Conservation (phyloP, 2,888 invertebrate genomes). For the Carterocephalus palaemon region DNA sequence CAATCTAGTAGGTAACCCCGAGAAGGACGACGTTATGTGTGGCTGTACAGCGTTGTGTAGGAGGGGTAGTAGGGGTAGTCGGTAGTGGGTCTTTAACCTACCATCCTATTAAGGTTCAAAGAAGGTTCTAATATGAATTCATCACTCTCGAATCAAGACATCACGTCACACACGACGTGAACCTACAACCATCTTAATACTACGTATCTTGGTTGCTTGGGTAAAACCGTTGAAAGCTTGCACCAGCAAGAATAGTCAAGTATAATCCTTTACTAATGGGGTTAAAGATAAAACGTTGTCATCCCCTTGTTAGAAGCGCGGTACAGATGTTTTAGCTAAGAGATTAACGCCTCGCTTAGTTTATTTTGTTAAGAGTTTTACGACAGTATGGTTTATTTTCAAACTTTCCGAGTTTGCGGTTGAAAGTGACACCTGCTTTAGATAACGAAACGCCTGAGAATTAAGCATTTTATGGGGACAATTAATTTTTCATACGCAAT, state of each 20-base stretch:
- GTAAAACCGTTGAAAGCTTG: conserved; percentile 12
- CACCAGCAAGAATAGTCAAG: conserved; percentile 7
- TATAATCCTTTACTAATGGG: conserved; percentile 34
- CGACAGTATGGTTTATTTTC: conserved; percentile 62
- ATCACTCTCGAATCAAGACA: too few relatives aligned
- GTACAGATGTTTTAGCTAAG: conserved; percentile 60
- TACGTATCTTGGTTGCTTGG: too few relatives aligned
- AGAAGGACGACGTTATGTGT: too few relatives aligned
- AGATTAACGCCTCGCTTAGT: conserved; percentile 63
- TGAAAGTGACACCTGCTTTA: conserved; percentile 68
- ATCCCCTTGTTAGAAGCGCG: conserved; percentile 45
- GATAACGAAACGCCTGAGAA: conserved; percentile 40
- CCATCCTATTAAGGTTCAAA: too few relatives aligned
- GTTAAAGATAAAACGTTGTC: conserved; percentile 45
- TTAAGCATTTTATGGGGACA: conserved; percentile 3
- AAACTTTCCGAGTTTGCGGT: conserved; percentile 48
- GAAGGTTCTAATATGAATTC: too few relatives aligned
- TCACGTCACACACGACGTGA: too few relatives aligned
- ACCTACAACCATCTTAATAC: too few relatives aligned
- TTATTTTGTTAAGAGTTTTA: conserved; percentile 75
- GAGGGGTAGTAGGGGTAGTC: too few relatives aligned
- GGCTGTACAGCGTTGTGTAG: too few relatives aligned
- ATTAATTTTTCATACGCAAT: conserved; percentile 5
- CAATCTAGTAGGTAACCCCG: too few relatives aligned
- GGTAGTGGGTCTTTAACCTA: too few relatives aligned